Evolutionary conservation across 2,113 vertebrate genomes (phyloP).

Genomic region (Diadophis punctatus): DNA sequence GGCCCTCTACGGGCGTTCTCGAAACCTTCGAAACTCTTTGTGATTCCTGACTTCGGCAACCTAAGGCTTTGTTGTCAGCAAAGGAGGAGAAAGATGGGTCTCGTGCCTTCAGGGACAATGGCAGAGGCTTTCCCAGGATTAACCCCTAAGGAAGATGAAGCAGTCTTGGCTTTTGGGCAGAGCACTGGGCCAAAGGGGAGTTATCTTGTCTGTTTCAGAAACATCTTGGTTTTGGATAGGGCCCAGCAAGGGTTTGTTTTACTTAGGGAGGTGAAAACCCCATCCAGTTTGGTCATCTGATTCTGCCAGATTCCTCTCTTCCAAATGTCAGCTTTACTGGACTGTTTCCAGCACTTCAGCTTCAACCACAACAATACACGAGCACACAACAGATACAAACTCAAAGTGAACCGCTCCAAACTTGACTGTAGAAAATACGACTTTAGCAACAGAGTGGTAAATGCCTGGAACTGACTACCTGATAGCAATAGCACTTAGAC

Average conservation of each 20-base stretch:
- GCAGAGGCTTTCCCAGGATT: background rate
- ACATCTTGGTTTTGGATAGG: background rate
- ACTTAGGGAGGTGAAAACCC: background rate
- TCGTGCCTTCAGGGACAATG: background rate
- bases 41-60: background rate
- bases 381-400: no score
- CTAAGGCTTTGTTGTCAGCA: background rate
- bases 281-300: background rate
- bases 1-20: background rate
- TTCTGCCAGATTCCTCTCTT: background rate
- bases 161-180: background rate
- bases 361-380: no score
- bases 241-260: background rate
- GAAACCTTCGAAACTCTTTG: background rate
- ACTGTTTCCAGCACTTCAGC: background rate
- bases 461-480: no score
- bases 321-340: background rate
- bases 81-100: background rate
- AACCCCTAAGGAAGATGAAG: background rate
- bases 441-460: no score
- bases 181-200: background rate
- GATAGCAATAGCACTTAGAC: no score
- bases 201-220: background rate
- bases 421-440: no score
- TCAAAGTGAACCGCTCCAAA: no score